A percentile compares a stretch with the other conserved stretches of the same genome.
Conservation (phyloP, 2,113 vertebrate genomes). For the Rhizomys pruinosus region DNA sequence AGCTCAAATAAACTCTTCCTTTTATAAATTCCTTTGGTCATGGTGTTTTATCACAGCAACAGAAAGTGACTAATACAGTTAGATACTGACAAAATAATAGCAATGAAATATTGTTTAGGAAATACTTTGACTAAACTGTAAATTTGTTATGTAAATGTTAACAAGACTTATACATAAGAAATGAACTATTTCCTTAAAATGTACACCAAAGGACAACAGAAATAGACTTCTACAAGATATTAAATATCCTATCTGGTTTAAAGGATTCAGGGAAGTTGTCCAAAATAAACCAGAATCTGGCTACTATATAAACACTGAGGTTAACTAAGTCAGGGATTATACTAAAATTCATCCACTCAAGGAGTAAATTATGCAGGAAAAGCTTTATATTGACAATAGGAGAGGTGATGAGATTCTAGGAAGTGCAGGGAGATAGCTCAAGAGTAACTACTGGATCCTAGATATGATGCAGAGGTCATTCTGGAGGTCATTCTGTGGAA, state of each 20-base stretch:
- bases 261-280: not conserved
- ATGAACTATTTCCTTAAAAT: not conserved
- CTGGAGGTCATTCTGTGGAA: too few relatives aligned
- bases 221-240: not conserved
- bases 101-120: not conserved
- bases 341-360: not conserved
- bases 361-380: not conserved
- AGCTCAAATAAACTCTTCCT: too few relatives aligned
- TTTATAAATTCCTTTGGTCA: too few relatives aligned
- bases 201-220: not conserved
- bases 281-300: not conserved
- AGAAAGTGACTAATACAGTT: too few relatives aligned
- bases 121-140: not conserved
- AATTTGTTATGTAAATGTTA: not conserved
- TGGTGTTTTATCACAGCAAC: too few relatives aligned
- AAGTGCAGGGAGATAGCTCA: not conserved
- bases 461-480: too few relatives aligned
- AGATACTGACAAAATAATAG: not conserved
- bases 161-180: not conserved
- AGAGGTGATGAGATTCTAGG: not conserved
- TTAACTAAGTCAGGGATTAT: not conserved
- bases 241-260: not conserved
- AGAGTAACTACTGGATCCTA: not conserved
- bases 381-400: not conserved
- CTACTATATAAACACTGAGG: not conserved